These are phyloP conservation scores for Thymelicus acteon DNA, from an alignment of 2,888 invertebrate genomes.

Conservation along the genomic window DNA sequence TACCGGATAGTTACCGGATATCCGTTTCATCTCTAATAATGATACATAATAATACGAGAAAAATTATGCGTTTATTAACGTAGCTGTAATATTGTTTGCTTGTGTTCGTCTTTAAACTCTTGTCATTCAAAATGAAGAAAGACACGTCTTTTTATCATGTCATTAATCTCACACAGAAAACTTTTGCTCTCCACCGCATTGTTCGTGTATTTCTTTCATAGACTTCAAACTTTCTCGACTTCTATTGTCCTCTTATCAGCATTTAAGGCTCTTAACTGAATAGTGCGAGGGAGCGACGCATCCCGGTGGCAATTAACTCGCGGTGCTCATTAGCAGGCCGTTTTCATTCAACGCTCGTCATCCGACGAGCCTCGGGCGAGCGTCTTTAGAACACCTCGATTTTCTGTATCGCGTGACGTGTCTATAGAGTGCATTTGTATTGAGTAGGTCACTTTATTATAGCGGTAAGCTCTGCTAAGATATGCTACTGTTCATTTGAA, in stretches of 20 bases:
- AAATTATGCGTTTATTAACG: too few species aligned
- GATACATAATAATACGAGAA: too few species aligned
- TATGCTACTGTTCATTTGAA: background rate
- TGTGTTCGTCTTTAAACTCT: background rate
- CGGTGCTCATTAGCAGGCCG: constrained; percentile 77
- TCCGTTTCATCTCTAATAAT: too few species aligned
- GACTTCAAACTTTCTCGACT: constrained; percentile 37
- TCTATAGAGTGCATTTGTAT: constrained; percentile 35
- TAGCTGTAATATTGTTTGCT: too few species aligned
- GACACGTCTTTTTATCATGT: constrained; percentile 16
- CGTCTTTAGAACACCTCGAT: constrained; percentile 68
- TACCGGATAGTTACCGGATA: too few species aligned
- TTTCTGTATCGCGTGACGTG: constrained; percentile 64
- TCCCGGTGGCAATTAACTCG: constrained; percentile 50
- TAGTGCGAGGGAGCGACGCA: constrained; percentile 51
- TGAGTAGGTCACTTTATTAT: background rate
- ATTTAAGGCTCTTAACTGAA: constrained; percentile 57
- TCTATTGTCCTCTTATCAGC: constrained; percentile 65
- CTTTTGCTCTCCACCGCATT: constrained; percentile 50
- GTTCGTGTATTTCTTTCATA: constrained; percentile 36
- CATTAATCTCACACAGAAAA: constrained; percentile 31
- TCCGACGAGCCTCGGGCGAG: constrained; percentile 52
- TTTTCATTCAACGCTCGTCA: constrained; percentile 75
- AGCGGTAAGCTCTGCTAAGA: background rate
- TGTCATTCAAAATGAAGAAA: constrained; percentile 8